Base-by-base conservation (phyloP, 2,888 invertebrate genomes). In the Hydroisotoma schaefferi region DNA sequence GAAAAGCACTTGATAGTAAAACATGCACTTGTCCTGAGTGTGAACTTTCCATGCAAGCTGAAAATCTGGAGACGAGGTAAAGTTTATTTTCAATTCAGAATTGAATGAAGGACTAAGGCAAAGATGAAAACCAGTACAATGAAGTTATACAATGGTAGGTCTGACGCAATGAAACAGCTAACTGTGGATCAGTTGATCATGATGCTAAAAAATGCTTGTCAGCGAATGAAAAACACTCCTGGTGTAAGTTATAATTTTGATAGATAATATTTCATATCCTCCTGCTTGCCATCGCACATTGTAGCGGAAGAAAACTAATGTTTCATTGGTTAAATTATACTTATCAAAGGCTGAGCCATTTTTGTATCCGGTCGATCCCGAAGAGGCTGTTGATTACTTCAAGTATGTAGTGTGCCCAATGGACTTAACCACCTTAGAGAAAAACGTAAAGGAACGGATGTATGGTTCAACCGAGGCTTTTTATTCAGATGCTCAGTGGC, bases 391-490 rank as follows among this genome's bases (percentile, higher is more conserved):
- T 0, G 85, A 86, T 68, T 93, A 93, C 76, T 80, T 83, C 66
- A 88, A 88, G 72, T 90, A 87, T 74, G 85, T 95, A 43, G 84
- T 89, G 2, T 86, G 90, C 75, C 93, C 94, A 0, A 92, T 95
- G 85, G 89, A 91, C 75, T 81, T 95, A 43, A 80, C 82, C 18
- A 81, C 83, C 15, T 80, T 97, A 73, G 86, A 87, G 74, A 80
- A 84, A 57, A 90, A 92, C 76, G 87, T 94, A 51, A 80, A 81
- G 55, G 81, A 83, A 52, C 86, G 87, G 54, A 75, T 82, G 25
- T 95, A 93, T 77, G 88, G 88, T 15, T 90, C 88, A 75, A 88
- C 92, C 0, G 91, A 92, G 74, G 90, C 90, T 2, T 94, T 95
- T 77, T 80, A 90, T 57, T 87, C 89, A 1, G 95, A 95, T 77